Evolutionary conservation across 2,113 vertebrate genomes (phyloP).

Genomic region (Alligator sinensis): DNA sequence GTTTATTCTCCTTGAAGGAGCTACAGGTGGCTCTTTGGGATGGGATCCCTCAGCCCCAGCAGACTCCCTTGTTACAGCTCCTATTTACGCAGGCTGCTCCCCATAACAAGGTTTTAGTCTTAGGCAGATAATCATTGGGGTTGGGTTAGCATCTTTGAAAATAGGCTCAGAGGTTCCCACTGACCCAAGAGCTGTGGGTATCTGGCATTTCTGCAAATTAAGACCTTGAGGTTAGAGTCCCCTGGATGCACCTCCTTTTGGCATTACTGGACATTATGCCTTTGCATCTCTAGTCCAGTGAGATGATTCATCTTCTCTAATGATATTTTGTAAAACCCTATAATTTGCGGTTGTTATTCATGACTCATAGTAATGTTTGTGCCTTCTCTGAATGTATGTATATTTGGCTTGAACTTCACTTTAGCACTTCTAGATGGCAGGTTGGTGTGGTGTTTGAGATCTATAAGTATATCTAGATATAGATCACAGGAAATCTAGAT

Average conservation of each 20-base stretch:
- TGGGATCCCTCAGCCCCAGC: not conserved
- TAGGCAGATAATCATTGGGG: not conserved
- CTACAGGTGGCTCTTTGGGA: no score
- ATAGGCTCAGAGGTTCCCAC: not conserved
- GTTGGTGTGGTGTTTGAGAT: not conserved
- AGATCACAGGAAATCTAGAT: no score
- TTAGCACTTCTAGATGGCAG: not conserved
- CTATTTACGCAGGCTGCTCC: accelerated
- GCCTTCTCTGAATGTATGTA: conserved; percentile 45
- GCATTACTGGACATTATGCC: conserved; percentile 16
- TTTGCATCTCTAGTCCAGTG: conserved; percentile 49
- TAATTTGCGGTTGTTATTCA: conserved; percentile 50
- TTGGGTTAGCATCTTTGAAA: not conserved
- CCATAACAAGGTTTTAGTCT: not conserved
- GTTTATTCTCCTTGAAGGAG: not conserved
- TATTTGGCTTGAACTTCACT: conserved; percentile 23
- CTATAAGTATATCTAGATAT: not conserved
- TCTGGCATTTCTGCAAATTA: conserved; percentile 15
- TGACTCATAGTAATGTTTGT: conserved; percentile 70
- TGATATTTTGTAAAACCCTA: conserved; percentile 47
- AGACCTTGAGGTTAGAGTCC: not conserved
- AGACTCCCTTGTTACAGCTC: accelerated
- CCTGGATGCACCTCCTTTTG: conserved; percentile 30
- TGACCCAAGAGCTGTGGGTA: not conserved
- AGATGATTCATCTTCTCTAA: conserved; percentile 53